phyloP scores from a whole-genome alignment of 30 jellyfish, hydroid and myxozoan genomes.

The Aurelia sp. region DNA sequence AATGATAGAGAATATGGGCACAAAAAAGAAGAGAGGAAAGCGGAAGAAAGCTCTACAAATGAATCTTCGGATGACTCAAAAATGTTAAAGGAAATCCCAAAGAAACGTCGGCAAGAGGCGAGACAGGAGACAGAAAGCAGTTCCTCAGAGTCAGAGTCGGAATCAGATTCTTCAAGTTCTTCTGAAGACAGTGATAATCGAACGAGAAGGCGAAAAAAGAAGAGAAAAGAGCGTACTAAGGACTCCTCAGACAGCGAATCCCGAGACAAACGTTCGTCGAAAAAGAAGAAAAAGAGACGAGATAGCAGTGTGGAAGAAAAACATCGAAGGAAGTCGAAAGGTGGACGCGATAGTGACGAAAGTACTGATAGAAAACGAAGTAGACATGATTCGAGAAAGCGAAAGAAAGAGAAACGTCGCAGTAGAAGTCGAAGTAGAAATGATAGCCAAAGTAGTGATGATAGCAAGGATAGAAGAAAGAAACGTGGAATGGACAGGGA shows the following conservation, averaged over 20 bases:
- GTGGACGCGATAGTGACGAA: slow-evolving; percentile 21
- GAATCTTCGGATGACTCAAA: too few relatives aligned
- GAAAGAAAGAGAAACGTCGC: slow-evolving; percentile 13
- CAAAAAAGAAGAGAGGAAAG: not conserved
- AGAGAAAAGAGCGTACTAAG: too few relatives aligned
- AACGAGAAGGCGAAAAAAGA: too few relatives aligned
- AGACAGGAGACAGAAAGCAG: not conserved
- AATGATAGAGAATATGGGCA: not conserved
- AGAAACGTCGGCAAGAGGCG: not conserved
- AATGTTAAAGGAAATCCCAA: too few relatives aligned
- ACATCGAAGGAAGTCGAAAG: slow-evolving; percentile 13
- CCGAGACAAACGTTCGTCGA: not conserved
- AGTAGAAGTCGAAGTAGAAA: slow-evolving; percentile 16
- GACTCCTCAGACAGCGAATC: not conserved
- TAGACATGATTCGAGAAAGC: not conserved
- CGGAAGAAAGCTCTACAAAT: too few relatives aligned
- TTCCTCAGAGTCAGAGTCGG: not conserved
- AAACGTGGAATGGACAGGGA: not conserved
- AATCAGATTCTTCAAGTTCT: slow-evolving; percentile 10
- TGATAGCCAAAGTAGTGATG: not conserved
- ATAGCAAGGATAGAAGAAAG: slow-evolving; percentile 10
- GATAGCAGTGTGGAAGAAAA: not conserved
- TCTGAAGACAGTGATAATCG: slow-evolving; percentile 23
- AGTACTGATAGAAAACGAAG: not conserved
- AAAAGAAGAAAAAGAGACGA: slow-evolving; percentile 5